Base-by-base conservation (phyloP, 2,888 invertebrate species). In the Flexamia atlantica region DNA sequence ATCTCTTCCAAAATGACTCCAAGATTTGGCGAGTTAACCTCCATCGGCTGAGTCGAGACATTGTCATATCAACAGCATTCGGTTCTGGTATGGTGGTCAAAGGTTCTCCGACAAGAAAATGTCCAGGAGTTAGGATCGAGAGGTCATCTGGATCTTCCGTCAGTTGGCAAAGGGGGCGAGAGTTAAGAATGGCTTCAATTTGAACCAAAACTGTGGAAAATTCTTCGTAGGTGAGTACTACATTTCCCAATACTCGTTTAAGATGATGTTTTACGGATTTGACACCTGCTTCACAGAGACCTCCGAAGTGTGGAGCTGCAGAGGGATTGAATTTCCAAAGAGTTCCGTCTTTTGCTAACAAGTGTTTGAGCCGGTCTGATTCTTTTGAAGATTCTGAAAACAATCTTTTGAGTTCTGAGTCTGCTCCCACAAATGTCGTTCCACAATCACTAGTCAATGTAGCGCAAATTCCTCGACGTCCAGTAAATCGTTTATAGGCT, bases 271-370 rank as follows among this genome's bases (percentile, higher is more conserved):
- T 90, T 0, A 88, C 85, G 0, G 88, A 88, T 68, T 89, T 89
- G 0, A 90, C 88, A 5, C 87, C 88, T 4, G 88, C 88, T 84
- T 90, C 89, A 88, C 89, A 89, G 3, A 89, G 74, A 1, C 89
- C 89, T 4, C 89, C 89, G 60, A 88, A 88, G 76, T 90, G 88
- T 1, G 89, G 88, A 7, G 88, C 86, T 42, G 83, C 85, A 1
- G 89, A 88, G 10, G 89, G 89, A 30, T 86, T 88, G 76, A 89
- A 90, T 32, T 88, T 85, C 89, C 89, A 90, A 3, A 2, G 1
- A 20, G 36, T 14, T 25, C 5, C 36, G 17, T 72, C 72, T 12
- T 5, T 20, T 10, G 17, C 32, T 12, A 32, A 20, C 5, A 40
- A 12, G 12, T 40, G 40, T 40, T 40, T 40, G 40, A 40, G 40